Base-by-base conservation (phyloP, 2,888 invertebrate species). In the Plutella xylostella region DNA sequence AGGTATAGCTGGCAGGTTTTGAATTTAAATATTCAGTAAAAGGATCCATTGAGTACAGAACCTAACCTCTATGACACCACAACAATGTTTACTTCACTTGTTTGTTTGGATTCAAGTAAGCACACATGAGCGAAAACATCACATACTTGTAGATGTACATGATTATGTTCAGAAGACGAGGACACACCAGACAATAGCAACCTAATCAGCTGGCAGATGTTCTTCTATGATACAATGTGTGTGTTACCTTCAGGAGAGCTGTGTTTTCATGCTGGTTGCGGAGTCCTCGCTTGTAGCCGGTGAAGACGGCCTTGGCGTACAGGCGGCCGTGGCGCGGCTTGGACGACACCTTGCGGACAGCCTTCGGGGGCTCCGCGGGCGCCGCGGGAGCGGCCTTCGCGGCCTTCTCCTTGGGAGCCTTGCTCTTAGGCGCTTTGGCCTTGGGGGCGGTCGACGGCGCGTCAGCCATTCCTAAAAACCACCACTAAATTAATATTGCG, bases 241-340 rank as follows among this genome's bases (percentile, higher is more conserved):
- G n/a, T 2, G 52, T 47, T 55, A 88, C 91, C 86, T 94, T 97
- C 50, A 99, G 84, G 18, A 99, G 89, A 18, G 98, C 94, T 48
- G 97, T 98, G 84, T 95, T 95, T 84, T 98, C 98, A 65, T 96
- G 94, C 79, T 99, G 99, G 76, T 98, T 98, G 56, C 98, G 91
- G 51, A 97, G 89, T 53, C 98, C 98, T 61, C 99, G 91, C 78
- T 96, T 97, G 83, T 93, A 94, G 58, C 94, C 94, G 56, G 97
- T 96, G 85, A 98, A 98, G 45, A 98, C 93, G 34, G 97, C 97
- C 82, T 97, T 97, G n/a, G 96, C 95, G 68, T 97, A 98, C 41
- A 98, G 87, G 61, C 97, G 89, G 48, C 94, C 94, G 68, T 93
- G 93, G 52, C 93, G 79, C 41, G 83, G 63, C 60, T 82, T 84